phyloP scores from a whole-genome alignment of 2,888 invertebrate genomes.

The Pegoplata infirma region DNA sequence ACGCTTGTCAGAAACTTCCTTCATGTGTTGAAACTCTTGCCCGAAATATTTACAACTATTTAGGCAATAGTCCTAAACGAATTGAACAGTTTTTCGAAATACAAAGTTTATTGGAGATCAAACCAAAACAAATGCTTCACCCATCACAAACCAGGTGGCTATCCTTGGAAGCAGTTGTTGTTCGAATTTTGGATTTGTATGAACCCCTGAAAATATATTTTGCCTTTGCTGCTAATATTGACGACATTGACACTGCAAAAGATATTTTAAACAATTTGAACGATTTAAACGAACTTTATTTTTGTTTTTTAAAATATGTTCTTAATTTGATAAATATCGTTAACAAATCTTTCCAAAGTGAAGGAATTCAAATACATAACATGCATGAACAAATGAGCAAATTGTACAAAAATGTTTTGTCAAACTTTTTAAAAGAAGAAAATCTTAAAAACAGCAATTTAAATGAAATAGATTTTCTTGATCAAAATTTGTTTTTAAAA shows the following conservation, averaged over 20 bases:
- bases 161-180: slow-evolving; percentile 1
- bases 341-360: no score
- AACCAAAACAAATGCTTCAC: slow-evolving; percentile 3
- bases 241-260: neutral
- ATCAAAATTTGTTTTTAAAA: neutral
- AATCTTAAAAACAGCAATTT: neutral
- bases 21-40: no score
- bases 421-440: no score
- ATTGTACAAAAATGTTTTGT: no score
- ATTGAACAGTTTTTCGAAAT: neutral
- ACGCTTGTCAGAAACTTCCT: no score
- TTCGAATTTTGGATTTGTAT: no score
- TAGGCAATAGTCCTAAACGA: slow-evolving; percentile 14
- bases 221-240: no score
- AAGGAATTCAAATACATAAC: no score
- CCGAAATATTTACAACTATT: slow-evolving; percentile 4
- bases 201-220: no score
- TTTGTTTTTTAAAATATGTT: slow-evolving; percentile 14
- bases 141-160: slow-evolving; percentile 13
- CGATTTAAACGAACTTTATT: slow-evolving; percentile 6
- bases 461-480: neutral
- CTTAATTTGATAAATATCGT: no score
- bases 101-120: neutral
- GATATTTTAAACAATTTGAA: neutral
- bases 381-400: no score